Conservation (phyloP, 53 echinoderm and acorn worm genomes). For the Echinarachnius parma region DNA sequence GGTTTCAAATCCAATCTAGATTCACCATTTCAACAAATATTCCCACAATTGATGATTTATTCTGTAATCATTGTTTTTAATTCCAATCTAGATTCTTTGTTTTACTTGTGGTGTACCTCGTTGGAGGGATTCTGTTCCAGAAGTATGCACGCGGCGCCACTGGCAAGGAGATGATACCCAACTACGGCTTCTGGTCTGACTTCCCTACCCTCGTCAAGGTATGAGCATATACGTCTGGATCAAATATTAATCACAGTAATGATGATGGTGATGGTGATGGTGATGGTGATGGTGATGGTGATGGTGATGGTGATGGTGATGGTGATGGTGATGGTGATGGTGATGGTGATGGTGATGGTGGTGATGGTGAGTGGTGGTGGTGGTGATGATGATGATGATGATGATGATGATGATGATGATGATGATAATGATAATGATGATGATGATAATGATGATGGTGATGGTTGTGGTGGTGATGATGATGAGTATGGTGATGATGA, state of each 20-base stretch:
- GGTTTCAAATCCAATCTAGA: too few relatives aligned
- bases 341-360: neutral
- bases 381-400: slow-evolving; percentile 14
- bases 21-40: too few relatives aligned
- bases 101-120: neutral
- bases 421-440: neutral
- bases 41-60: too few relatives aligned
- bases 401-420: neutral
- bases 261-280: neutral
- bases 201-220: neutral
- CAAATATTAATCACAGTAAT: neutral
- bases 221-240: neutral
- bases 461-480: neutral
- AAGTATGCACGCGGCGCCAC: neutral
- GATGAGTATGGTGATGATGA: slow-evolving; percentile 16
- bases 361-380: slow-evolving; percentile 6
- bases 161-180: neutral
- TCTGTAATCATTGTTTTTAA: too few relatives aligned
- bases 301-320: slow-evolving; percentile 1
- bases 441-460: neutral
- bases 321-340: slow-evolving; percentile 21
- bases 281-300: neutral
- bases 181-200: neutral
- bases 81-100: neutral
- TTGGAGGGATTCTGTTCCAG: neutral